phyloP scores from a whole-genome alignment of 2,113 vertebrate species.

The Crotalus horridus region DNA sequence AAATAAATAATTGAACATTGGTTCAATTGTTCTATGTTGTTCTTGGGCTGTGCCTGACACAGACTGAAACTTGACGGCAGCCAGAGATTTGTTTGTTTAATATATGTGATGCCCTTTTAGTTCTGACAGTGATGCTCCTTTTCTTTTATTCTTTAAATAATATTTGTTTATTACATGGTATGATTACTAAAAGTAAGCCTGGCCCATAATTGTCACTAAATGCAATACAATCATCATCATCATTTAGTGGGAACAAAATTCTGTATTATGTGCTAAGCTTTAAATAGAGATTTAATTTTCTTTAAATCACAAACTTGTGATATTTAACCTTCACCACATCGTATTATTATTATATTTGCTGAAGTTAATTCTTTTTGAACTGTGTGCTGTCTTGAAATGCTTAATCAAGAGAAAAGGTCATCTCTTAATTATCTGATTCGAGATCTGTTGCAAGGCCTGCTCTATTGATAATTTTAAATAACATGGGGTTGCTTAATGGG shows the following conservation, averaged over 20 bases:
- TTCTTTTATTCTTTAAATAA: neutral
- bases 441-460: slow-evolving; percentile 3
- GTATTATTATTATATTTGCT: slow-evolving; percentile 22
- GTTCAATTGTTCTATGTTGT: neutral
- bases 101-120: neutral
- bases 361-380: slow-evolving; percentile 22
- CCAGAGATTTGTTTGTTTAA: neutral
- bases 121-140: neutral
- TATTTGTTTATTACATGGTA: neutral
- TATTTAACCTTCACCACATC: slow-evolving; percentile 37
- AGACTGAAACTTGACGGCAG: neutral
- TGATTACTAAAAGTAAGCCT: neutral
- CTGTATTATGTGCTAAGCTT: neutral
- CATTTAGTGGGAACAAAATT: neutral
- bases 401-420: slow-evolving; percentile 49
- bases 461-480: slow-evolving; percentile 32
- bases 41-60: neutral
- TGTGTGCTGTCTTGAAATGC: slow-evolving; percentile 32
- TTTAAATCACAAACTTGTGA: slow-evolving; percentile 46
- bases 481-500: neutral
- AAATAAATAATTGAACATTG: neutral
- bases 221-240: neutral
- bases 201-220: neutral
- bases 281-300: slow-evolving; percentile 41
- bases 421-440: slow-evolving; percentile 17